These are phyloP conservation scores for Leptonema lineaticorne DNA, from an alignment of 1,140 invertebrate species.

Conservation along the genomic window DNA sequence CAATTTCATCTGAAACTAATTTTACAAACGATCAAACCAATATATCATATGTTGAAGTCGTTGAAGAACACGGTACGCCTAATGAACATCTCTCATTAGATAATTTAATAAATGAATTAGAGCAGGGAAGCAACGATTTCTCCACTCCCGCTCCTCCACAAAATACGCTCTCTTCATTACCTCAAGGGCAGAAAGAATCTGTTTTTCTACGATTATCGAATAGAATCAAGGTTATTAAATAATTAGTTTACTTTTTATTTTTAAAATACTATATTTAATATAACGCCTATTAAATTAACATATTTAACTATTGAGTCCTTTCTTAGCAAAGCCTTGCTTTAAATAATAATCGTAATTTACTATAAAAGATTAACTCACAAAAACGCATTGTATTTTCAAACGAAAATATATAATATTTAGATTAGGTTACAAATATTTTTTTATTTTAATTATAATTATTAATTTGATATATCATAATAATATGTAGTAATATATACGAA, in stretches of 20 bases:
- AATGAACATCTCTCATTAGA: conserved; percentile 43
- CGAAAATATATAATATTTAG: too few relatives aligned
- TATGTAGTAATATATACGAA: neutral
- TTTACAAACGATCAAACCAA: conserved; percentile 39
- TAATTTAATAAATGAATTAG: conserved; percentile 52
- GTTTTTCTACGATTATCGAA: conserved; percentile 94
- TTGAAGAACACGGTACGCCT: conserved; percentile 52
- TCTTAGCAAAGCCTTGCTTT: too few relatives aligned
- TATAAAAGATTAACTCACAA: too few relatives aligned
- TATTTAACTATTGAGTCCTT: too few relatives aligned
- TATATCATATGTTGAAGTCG: conserved; percentile 46
- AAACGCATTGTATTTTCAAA: too few relatives aligned
- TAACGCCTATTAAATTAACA: too few relatives aligned
- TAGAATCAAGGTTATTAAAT: conserved; percentile 78
- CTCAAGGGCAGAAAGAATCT: conserved; percentile 82
- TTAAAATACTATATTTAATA: too few relatives aligned
- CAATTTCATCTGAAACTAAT: neutral
- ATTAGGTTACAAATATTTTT: too few relatives aligned
- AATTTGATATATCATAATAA: too few relatives aligned
- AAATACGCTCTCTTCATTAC: conserved; percentile 42
- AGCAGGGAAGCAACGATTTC: conserved; percentile 53
- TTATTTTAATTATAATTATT: too few relatives aligned
- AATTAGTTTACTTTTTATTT: neutral
- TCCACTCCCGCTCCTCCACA: conserved; percentile 39
- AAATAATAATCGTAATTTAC: too few relatives aligned